These are phyloP conservation scores for Nannobrachium achirus DNA, from an alignment of 2,113 vertebrate species.

Conservation along the genomic window DNA sequence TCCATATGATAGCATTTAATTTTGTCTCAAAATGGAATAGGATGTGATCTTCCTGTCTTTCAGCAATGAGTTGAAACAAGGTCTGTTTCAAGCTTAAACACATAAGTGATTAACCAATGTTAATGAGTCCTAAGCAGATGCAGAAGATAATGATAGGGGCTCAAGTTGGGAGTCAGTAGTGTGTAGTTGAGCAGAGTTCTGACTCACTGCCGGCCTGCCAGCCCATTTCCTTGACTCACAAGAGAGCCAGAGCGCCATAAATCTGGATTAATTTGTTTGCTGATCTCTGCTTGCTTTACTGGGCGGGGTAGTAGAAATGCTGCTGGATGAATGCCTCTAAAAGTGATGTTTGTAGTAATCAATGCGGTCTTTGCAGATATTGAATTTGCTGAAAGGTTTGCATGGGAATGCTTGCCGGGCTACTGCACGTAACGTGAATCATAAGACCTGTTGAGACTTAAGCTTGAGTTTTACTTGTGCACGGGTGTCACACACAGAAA, in stretches of 20 bases:
- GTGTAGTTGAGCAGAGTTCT: slow-evolving; percentile 7
- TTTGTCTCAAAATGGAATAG: too few relatives aligned
- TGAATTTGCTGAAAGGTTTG: too few relatives aligned
- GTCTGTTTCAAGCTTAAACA: too few relatives aligned
- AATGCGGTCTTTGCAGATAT: too few relatives aligned
- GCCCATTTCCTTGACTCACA: slow-evolving; percentile 16
- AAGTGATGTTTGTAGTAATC: neutral
- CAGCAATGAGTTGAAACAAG: too few relatives aligned
- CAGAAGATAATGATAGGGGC: slow-evolving; percentile 4
- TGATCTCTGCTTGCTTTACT: neutral
- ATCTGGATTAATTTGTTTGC: slow-evolving; percentile 5
- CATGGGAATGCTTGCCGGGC: neutral
- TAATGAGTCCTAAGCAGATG: slow-evolving; percentile 5
- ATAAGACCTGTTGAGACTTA: neutral
- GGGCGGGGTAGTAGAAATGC: slow-evolving; percentile 8
- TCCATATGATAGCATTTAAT: too few relatives aligned
- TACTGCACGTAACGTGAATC: neutral
- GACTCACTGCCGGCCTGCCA: slow-evolving; percentile 36
- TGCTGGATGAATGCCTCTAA: neutral
- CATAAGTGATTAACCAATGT: neutral
- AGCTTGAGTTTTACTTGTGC: too few relatives aligned
- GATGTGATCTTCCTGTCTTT: too few relatives aligned
- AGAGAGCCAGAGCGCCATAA: slow-evolving; percentile 22
- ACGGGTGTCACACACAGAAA: too few relatives aligned
- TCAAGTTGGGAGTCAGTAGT: neutral